Evolutionary conservation across 1,140 invertebrate genomes (phyloP), one percentile per base, ranked within the genome.

Genomic region (Bursaphelenchus mucronatus): DNA sequence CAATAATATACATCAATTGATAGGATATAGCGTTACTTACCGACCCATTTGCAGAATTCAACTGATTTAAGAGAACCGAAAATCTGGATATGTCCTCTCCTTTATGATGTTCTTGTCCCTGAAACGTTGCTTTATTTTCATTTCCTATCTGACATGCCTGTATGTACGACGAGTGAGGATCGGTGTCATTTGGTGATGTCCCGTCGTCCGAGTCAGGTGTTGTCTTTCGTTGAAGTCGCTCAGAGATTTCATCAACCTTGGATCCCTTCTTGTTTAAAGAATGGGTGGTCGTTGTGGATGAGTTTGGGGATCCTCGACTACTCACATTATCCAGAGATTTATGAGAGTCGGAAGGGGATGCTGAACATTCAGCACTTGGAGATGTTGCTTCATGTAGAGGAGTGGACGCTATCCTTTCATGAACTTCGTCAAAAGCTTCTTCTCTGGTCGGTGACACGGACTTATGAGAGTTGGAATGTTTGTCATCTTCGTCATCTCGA

Each of bases 221-320:
- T 30, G 71, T 67, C 63, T 80, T 78, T 51, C 82, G 80, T 58
- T 83, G 82, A 3, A 86, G 79, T 30, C 84, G 82, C 52, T 86
- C 68, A 6, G 85, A 82, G 2, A 86, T 83, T 1, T 85, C 84
- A 39, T 89, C 87, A 45, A 91, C 80, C 64, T 90, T 90, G 11
- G 89, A 86, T 43, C 89, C 86, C 73, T 86, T 87, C 84, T 77
- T 0, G 76, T 80, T 19, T 45, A 6, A 39, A 17, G 11, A n/a
- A 39, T 59, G 57, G 11, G 44, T 11, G 2, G 44, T 39, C 7
- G 52, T n/a, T 17, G 57, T 39, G 11, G 57, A 30, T 39, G 57
- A 59, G 41, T 59, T n/a, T 3, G 57, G 57, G 11, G 57, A 59
- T n/a, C 57, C 30, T 30, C 30, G 41, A 39, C 57, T 59, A 39